Evolutionary conservation across 1,140 invertebrate genomes (phyloP).

Genomic region (Sycophila sp.): DNA sequence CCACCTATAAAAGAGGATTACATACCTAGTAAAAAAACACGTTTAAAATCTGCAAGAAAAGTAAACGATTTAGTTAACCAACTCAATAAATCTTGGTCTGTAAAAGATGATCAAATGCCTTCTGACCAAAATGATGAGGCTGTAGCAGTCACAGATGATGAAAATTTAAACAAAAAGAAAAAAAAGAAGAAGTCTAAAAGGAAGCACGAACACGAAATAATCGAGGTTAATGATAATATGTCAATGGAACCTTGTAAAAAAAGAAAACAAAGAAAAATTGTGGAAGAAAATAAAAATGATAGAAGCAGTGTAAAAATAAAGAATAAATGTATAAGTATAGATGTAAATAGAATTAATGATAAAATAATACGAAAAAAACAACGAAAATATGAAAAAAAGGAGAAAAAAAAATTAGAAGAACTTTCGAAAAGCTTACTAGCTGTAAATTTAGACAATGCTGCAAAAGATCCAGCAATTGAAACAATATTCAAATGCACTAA

Average conservation of each 20-base stretch:
- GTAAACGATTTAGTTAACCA: slow-evolving; percentile 41
- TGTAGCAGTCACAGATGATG: background rate
- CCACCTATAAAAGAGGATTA: background rate
- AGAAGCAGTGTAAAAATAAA: background rate
- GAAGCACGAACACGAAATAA: background rate
- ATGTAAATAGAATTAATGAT: slow-evolving; percentile 36
- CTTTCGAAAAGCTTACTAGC: slow-evolving; percentile 33
- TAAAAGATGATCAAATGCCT: slow-evolving; percentile 38
- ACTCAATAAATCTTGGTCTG: slow-evolving; percentile 40
- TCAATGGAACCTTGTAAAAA: slow-evolving; percentile 1
- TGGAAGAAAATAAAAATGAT: background rate
- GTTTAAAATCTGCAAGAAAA: slow-evolving; percentile 34
- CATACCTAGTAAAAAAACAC: background rate
- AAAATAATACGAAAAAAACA: slow-evolving; percentile 45
- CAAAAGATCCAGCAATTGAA: slow-evolving; percentile 9
- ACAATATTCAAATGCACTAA: slow-evolving; percentile 5
- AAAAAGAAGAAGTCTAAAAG: slow-evolving; percentile 4
- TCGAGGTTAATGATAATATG: background rate
- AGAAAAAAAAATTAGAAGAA: slow-evolving; percentile 35
- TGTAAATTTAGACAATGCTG: slow-evolving; percentile 30
- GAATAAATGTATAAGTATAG: background rate
- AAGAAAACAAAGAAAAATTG: slow-evolving; percentile 18
- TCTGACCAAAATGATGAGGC: background rate
- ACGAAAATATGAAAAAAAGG: slow-evolving; percentile 30
- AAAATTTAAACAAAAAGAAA: background rate